Conservation (phyloP, 2,797 vertebrate genomes). For the Lepilemur septentrionalis region DNA sequence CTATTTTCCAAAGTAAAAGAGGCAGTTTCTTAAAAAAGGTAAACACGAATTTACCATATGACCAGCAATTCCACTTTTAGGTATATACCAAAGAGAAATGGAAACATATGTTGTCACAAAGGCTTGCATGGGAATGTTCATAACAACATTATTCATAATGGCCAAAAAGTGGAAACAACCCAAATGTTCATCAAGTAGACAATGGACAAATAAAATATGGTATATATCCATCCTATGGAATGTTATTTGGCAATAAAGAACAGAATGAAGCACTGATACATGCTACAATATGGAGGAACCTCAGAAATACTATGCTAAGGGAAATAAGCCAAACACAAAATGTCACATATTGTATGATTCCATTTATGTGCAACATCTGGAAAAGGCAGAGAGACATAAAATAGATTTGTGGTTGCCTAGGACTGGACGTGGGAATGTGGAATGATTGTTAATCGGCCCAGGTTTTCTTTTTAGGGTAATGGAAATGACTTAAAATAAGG, state of each 20-base stretch:
- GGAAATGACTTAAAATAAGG: neutral
- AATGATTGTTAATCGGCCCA: neutral
- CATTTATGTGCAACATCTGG: neutral
- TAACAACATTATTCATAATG: slow-evolving; percentile 19
- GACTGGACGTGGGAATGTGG: neutral
- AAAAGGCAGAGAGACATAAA: neutral
- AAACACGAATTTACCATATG: neutral
- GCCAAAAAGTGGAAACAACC: neutral
- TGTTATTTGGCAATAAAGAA: neutral
- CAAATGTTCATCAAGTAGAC: neutral
- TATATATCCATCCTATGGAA: neutral
- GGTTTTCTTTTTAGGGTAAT: neutral
- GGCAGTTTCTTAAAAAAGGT: neutral
- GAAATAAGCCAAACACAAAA: neutral
- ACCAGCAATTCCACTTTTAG: neutral
- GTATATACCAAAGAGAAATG: neutral
- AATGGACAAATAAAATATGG: neutral
- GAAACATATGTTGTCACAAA: neutral
- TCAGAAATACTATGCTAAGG: neutral
- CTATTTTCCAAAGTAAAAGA: neutral
- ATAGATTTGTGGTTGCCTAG: neutral
- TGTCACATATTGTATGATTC: neutral
- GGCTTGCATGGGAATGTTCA: neutral
- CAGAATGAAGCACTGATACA: neutral
- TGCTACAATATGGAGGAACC: neutral